These are phyloP conservation scores for Buceros bicornis DNA, from an alignment of 2,797 vertebrate genomes.

Conservation along the genomic window DNA sequence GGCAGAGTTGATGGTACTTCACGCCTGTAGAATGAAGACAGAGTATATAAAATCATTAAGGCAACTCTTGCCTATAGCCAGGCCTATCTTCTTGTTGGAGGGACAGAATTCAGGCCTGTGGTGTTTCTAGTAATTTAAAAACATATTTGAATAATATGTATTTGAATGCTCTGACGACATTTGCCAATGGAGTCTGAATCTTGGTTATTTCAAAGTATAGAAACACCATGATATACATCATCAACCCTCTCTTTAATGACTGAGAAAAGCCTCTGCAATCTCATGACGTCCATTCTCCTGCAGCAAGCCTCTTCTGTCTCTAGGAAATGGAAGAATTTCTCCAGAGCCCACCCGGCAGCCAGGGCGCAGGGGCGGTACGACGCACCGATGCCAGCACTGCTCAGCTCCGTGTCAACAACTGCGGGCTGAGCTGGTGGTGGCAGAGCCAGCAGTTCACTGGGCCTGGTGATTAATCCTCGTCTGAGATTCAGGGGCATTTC, in stretches of 20 bases:
- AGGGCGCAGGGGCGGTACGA: accelerated
- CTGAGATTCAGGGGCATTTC: neutral
- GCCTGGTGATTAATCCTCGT: neutral
- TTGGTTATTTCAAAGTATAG: neutral
- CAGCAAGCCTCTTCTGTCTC: neutral
- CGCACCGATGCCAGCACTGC: neutral
- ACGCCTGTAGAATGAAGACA: neutral
- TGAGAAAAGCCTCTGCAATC: neutral
- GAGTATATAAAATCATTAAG: neutral
- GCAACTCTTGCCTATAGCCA: neutral
- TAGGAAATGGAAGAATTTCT: neutral
- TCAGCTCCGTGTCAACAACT: accelerated
- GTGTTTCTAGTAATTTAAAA: neutral
- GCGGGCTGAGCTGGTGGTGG: neutral
- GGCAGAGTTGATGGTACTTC: neutral
- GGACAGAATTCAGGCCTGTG: neutral
- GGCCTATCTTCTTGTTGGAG: neutral
- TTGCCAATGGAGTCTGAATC: neutral
- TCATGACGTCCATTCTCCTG: neutral
- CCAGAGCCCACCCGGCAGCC: neutral
- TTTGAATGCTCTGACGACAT: neutral
- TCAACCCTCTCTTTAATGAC: neutral
- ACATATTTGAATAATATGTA: neutral
- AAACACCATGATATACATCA: neutral
- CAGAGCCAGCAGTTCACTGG: neutral